phyloP scores from a whole-genome alignment of 2,797 vertebrate genomes.

The Bothrops alternatus region DNA sequence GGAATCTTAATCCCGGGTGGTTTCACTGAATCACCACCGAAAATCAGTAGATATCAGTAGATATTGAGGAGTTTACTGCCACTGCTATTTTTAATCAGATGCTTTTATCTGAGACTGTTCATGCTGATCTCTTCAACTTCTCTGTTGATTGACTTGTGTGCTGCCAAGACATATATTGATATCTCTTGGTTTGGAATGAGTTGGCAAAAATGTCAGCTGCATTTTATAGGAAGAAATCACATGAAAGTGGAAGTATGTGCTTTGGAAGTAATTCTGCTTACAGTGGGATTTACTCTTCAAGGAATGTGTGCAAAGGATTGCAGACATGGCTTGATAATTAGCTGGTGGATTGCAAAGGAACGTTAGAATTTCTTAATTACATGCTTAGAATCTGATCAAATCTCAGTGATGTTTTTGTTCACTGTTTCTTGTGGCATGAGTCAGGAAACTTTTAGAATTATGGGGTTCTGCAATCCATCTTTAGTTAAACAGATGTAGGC shows the following conservation, averaged over 20 bases:
- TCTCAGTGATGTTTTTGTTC: rapidly evolving
- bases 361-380: neutral
- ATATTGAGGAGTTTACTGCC: neutral
- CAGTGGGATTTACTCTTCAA: neutral
- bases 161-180: neutral
- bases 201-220: neutral
- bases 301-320: neutral
- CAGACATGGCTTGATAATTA: neutral
- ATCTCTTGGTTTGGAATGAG: neutral
- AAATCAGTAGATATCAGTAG: neutral
- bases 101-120: neutral
- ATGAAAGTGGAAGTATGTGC: neutral
- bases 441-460: rapidly evolving
- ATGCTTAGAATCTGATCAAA: neutral
- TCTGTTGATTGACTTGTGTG: neutral
- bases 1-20: neutral
- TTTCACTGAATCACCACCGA: neutral
- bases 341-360: neutral
- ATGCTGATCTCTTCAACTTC: neutral
- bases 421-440: neutral
- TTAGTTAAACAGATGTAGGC: constrained; percentile 9
- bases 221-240: neutral
- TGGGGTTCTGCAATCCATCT: neutral
- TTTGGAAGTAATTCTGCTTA: neutral
- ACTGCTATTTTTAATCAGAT: neutral